Conservation (phyloP, 2,797 vertebrate species). For the Hyperoplus immaculatus region DNA sequence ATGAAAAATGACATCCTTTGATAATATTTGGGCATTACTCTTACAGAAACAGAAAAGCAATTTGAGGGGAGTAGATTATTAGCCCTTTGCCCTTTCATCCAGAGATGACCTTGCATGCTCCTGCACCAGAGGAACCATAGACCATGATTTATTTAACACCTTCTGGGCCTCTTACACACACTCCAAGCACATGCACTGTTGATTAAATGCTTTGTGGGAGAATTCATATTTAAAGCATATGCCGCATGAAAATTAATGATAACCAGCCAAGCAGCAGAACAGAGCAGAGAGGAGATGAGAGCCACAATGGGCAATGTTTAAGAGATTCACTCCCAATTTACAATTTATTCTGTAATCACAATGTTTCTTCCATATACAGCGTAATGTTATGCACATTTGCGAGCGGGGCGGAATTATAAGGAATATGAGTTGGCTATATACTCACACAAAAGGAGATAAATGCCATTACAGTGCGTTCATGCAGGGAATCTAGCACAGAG, state of each 20-base stretch:
- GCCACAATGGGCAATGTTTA: constrained; percentile 67
- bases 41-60: constrained; percentile 73
- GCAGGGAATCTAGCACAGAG: constrained; percentile 80
- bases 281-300: constrained; percentile 41
- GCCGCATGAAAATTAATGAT: constrained; percentile 81
- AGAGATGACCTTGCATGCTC: constrained; percentile 79
- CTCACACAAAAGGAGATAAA: constrained; percentile 80
- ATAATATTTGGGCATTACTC: constrained; percentile 72
- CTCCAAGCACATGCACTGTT: constrained; percentile 72
- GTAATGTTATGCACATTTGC: constrained; percentile 75
- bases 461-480: constrained; percentile 85
- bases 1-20: constrained; percentile 68
- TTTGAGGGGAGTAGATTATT: constrained; percentile 77
- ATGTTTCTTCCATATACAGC: constrained; percentile 72
- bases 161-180: constrained; percentile 71
- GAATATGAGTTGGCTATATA: constrained; percentile 68
- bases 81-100: constrained; percentile 76
- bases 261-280: constrained; percentile 74
- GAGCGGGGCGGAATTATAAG: constrained; percentile 78
- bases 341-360: constrained; percentile 79
- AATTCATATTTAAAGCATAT: constrained; percentile 83
- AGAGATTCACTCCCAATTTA: constrained; percentile 75
- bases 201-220: constrained; percentile 80
- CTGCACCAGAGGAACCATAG: constrained; percentile 76
- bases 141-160: constrained; percentile 85